Percentiles rank a stretch among this genome's conserved stretches.
phyloP scores from a whole-genome alignment of 2,113 vertebrate genomes.

The rat (Rattus norvegicus) region DNA sequence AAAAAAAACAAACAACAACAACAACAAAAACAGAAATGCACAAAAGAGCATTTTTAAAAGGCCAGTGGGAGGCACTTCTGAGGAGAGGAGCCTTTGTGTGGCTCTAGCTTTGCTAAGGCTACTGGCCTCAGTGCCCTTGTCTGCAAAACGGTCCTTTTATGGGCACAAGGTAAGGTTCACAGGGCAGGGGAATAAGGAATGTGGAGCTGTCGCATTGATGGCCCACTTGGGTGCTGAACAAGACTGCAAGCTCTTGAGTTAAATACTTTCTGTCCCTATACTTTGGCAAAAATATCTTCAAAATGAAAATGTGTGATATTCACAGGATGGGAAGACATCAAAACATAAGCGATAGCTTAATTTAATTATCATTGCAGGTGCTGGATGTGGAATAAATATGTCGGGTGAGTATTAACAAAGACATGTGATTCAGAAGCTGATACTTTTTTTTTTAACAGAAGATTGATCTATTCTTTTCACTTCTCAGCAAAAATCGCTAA shows the following conservation, averaged over 20 bases:
- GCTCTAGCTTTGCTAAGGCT: background rate
- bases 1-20: too few relatives aligned
- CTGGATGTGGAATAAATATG: background rate
- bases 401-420: background rate
- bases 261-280: background rate
- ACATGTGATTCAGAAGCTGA: background rate
- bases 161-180: fast-evolving
- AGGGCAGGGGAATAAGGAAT: background rate
- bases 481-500: conserved; percentile 50
- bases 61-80: too few relatives aligned
- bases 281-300: conserved; percentile 3
- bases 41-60: background rate
- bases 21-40: too few relatives aligned
- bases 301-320: conserved; percentile 28
- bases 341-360: background rate
- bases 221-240: background rate
- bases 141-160: background rate
- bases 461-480: conserved; percentile 12
- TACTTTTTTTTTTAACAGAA: conserved; percentile 19
- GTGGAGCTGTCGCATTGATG: background rate
- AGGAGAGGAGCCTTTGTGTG: background rate
- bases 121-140: background rate
- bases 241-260: background rate
- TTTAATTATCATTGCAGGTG: background rate
- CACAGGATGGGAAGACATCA: background rate